Conservation (phyloP, 1,140 invertebrate species). For the Papilio polyxenes region DNA sequence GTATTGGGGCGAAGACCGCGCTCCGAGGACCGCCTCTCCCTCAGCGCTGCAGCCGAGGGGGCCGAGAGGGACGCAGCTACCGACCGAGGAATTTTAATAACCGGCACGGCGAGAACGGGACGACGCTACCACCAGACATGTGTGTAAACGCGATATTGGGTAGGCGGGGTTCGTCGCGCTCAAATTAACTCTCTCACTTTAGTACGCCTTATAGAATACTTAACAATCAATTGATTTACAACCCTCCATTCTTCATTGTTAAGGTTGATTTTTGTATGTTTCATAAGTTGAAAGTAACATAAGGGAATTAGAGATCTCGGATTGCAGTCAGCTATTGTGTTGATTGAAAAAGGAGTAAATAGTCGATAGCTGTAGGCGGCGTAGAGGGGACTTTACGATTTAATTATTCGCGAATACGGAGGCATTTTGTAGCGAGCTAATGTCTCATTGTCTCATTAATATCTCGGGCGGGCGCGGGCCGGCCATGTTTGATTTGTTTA, state of each 20-base stretch:
- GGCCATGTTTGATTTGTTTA: conserved; percentile 80
- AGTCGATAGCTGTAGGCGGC: conserved; percentile 73
- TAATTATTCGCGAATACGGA: conserved; percentile 80
- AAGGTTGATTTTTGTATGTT: conserved; percentile 47
- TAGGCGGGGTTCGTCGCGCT: conserved; percentile 77
- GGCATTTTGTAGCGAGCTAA: conserved; percentile 80
- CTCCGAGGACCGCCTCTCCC: conserved; percentile 66
- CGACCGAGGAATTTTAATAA: conserved; percentile 78
- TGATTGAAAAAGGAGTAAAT: conserved; percentile 81
- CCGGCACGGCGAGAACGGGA: conserved; percentile 74
- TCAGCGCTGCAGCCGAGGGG: conserved; percentile 61
- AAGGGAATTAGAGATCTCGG: conserved; percentile 53
- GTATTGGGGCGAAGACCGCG: conserved; percentile 68
- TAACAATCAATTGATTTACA: conserved; percentile 34
- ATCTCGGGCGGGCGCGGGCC: conserved; percentile 67
- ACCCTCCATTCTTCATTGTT: conserved; percentile 33
- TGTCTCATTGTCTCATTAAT: conserved; percentile 81
- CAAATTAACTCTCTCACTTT: conserved; percentile 74
- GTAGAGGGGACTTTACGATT: conserved; percentile 80
- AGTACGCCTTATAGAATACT: conserved; percentile 70
- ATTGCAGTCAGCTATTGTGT: conserved; percentile 78
- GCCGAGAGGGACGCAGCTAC: conserved; percentile 72
- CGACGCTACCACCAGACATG: conserved; percentile 70
- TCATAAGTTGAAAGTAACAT: conserved; percentile 53
- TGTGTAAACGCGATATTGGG: conserved; percentile 75